A percentile compares a stretch with the other conserved stretches of the same genome.
Evolutionary conservation across 2,888 invertebrate genomes (phyloP).

Genomic region (Tholera decimalis): DNA sequence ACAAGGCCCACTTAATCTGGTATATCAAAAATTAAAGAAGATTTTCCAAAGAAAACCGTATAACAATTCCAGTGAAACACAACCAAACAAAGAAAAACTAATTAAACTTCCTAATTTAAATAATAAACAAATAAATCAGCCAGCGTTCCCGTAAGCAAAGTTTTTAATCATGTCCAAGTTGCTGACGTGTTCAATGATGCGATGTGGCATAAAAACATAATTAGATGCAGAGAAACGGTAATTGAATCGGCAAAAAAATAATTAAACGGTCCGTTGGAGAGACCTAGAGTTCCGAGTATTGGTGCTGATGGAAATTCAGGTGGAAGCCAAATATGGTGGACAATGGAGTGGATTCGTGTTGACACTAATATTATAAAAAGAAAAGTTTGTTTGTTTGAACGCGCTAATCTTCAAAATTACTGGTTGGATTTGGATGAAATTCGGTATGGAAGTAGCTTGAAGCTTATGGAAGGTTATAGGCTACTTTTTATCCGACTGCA

Average conservation of each 20-base stretch:
- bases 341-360: conserved; percentile 6
- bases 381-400: too few relatives aligned
- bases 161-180: conserved; percentile 34
- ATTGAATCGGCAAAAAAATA: conserved; percentile 60
- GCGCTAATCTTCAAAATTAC: too few relatives aligned
- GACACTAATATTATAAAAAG: too few relatives aligned
- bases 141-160: not conserved
- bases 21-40: too few relatives aligned
- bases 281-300: conserved; percentile 20
- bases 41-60: not conserved
- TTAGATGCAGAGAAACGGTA: conserved; percentile 57
- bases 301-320: conserved; percentile 1
- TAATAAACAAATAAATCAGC: conserved; percentile 46
- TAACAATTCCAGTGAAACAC: not conserved
- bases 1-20: too few relatives aligned
- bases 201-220: conserved; percentile 37
- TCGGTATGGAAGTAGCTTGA: too few relatives aligned
- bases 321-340: conserved; percentile 20
- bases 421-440: too few relatives aligned
- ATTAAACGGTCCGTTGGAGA: conserved; percentile 4
- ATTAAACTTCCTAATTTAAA: conserved; percentile 27
- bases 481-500: too few relatives aligned
- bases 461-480: too few relatives aligned
- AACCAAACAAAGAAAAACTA: not conserved
- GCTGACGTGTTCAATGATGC: conserved; percentile 40